phyloP scores from a whole-genome alignment of 2,113 vertebrate genomes.

The Stercorarius parasiticus region DNA sequence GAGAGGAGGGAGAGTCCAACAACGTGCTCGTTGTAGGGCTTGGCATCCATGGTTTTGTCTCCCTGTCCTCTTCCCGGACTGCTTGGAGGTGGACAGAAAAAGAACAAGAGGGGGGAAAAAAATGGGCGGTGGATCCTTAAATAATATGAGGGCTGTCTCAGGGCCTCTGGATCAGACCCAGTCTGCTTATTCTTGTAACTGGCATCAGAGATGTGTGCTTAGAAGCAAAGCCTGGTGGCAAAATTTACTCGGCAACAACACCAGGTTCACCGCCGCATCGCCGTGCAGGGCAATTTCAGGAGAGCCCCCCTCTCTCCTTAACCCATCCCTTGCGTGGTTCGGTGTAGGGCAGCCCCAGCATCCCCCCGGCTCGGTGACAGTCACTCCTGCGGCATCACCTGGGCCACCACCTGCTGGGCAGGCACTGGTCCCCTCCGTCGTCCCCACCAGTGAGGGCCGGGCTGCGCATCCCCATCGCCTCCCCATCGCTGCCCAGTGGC shows the following conservation, averaged over 20 bases:
- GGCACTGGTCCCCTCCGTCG: fast-evolving
- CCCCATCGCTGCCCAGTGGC: not conserved
- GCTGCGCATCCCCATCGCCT: not conserved
- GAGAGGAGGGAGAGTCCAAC: not conserved
- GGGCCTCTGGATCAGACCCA: not conserved
- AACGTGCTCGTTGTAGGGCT: fast-evolving
- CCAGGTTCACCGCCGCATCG: not conserved
- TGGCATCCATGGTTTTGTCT: fast-evolving
- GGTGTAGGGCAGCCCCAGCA: not conserved
- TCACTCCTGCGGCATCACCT: not conserved
- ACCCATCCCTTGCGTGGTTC: not conserved
- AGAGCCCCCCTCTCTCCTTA: not conserved
- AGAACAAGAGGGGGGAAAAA: fast-evolving
- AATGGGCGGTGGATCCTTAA: not conserved
- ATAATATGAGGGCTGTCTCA: fast-evolving
- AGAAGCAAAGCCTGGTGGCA: not conserved
- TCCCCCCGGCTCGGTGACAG: fast-evolving
- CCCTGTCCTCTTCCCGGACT: not conserved
- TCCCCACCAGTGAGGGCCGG: not conserved
- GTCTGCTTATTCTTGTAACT: not conserved
- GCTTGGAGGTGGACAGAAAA: not conserved
- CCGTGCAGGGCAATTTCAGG: fast-evolving
- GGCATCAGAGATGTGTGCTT: fast-evolving
- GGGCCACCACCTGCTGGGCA: fast-evolving
- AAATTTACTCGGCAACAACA: not conserved